These are phyloP conservation scores for Anabacerthia variegaticeps DNA, from an alignment of 2,797 vertebrate genomes.

Conservation along the genomic window DNA sequence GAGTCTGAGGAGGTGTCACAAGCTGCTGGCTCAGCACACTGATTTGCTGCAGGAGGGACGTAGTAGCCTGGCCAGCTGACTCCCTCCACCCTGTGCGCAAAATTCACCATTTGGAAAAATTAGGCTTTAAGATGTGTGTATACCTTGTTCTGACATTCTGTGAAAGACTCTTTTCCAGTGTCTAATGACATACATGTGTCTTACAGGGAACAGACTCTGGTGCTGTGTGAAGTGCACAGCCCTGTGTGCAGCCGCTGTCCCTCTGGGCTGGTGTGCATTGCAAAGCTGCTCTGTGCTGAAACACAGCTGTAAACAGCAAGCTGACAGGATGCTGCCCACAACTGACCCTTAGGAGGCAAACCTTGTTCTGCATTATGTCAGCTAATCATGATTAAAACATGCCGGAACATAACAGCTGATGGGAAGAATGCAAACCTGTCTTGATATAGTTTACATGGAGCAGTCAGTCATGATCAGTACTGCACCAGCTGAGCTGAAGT, in stretches of 20 bases:
- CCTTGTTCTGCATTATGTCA: not conserved
- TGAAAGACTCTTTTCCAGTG: not conserved
- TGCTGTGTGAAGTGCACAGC: not conserved
- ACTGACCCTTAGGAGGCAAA: not conserved
- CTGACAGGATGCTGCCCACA: not conserved
- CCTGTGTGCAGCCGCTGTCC: rapidly evolving
- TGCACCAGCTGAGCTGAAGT: not conserved
- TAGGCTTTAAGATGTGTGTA: not conserved
- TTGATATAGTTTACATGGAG: not conserved
- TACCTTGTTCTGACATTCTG: not conserved
- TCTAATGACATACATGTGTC: not conserved
- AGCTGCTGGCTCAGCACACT: not conserved
- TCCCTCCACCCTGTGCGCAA: not conserved
- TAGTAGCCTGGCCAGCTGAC: not conserved
- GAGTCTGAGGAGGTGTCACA: not conserved
- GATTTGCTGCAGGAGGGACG: not conserved
- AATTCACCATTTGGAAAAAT: not conserved
- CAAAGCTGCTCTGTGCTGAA: not conserved
- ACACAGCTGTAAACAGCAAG: not conserved
- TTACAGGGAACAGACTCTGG: not conserved
- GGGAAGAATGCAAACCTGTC: not conserved
- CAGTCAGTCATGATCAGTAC: not conserved
- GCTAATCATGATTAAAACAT: not conserved
- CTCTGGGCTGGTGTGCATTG: not conserved
- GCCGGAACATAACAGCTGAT: not conserved